Base-by-base conservation (phyloP, 2,888 invertebrate genomes). In the Automeris io region DNA sequence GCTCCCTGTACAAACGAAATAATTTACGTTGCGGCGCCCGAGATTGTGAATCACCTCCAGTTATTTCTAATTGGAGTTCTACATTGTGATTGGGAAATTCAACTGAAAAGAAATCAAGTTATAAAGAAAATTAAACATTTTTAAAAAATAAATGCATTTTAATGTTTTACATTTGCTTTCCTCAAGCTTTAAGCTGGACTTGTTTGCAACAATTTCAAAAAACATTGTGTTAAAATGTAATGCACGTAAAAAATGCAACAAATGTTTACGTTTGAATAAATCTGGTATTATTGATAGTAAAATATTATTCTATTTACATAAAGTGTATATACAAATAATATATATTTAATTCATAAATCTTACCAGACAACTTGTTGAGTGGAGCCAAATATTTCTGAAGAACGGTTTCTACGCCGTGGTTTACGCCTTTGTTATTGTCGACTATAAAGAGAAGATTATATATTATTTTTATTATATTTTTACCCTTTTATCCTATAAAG, bases 41-140 rank as follows among this genome's bases (percentile, higher is more conserved):
- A 23, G 43, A 39, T 6, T 37, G 37, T 5, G 44, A 31, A 1
- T 3, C 9, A 2, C 7, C n/a, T 24, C 12, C 35, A 9, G 33
- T 12, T 12, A 73, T 45, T 42, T 81, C 71, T 6, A 81, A 44
- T 46, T 81, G 70, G 23, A 82, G 41, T 58, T 82, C 77, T 22
- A 82, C 51, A 11, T 58, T 58, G 41, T 75, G 75, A 29, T 74
- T 62, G 5, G 81, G 81, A 42, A 77, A 69, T 1, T 61, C 48
- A 7, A 51, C 81, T 81, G 54, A 11, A 62, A 60, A 37, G 5
- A n/a, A 25, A 4, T 12, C 4, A 5, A n/a, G 11, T n/a, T 36
- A n/a, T n/a, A n/a, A n/a, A n/a, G n/a, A n/a, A n/a, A n/a, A n/a
- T n/a, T n/a, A n/a, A n/a, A n/a, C n/a, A n/a, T n/a, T n/a, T n/a